Conservation (phyloP, 2,888 invertebrate species). For the Kryphioiulus occultus region DNA sequence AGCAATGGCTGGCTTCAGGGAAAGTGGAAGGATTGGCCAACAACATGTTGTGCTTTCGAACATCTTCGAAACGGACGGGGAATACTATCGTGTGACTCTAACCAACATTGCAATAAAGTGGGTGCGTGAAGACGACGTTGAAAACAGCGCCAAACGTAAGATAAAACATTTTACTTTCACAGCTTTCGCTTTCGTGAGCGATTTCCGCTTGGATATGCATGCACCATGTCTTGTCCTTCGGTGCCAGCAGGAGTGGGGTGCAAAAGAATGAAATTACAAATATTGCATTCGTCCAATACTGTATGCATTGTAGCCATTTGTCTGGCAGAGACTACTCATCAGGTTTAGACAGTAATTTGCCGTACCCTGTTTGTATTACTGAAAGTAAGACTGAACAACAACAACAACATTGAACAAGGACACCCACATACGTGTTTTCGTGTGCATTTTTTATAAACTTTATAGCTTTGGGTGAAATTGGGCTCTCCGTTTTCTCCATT, state of each 20-base stretch:
- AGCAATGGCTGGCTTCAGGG: background rate
- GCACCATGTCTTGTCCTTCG: background rate
- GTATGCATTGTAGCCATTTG: too few species aligned
- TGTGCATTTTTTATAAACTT: too few species aligned
- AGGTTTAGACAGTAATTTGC: too few species aligned
- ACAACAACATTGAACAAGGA: too few species aligned
- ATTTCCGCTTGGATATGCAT: background rate
- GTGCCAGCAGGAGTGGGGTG: background rate
- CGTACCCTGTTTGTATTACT: too few species aligned
- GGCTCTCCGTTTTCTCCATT: too few species aligned
- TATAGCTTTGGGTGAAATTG: too few species aligned
- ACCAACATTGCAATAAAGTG: conserved; percentile 1
- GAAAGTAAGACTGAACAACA: too few species aligned
- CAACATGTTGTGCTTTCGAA: conserved; percentile 16
- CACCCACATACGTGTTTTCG: too few species aligned
- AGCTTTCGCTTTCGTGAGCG: background rate
- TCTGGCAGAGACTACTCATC: too few species aligned
- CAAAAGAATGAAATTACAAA: background rate
- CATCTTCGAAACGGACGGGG: background rate
- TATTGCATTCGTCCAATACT: too few species aligned
- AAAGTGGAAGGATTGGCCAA: conserved; percentile 16
- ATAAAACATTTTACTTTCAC: background rate
- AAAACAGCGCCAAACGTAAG: background rate
- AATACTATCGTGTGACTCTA: conserved; percentile 18
- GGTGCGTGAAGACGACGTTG: background rate